phyloP scores from a whole-genome alignment of 2,888 invertebrate species.

The Enchytraeus crypticus region DNA sequence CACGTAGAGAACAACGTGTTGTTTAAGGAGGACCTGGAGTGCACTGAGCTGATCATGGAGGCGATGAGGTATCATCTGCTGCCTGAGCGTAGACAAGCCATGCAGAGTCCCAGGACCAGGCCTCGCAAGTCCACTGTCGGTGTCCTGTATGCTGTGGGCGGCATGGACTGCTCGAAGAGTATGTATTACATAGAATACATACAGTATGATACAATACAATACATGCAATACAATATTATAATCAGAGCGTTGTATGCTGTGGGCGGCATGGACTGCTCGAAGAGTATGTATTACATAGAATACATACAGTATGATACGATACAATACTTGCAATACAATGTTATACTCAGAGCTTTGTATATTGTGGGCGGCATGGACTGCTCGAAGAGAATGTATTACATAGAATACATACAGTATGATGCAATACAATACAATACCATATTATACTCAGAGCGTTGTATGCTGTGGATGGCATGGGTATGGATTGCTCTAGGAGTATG shows the following conservation, averaged over 20 bases:
- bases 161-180: slow-evolving; percentile 83
- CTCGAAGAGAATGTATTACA: slow-evolving; percentile 62
- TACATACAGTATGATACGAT: too few species aligned
- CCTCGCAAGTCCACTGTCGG: slow-evolving; percentile 88
- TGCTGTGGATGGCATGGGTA: slow-evolving; percentile 83
- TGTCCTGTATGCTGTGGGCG: slow-evolving; percentile 74
- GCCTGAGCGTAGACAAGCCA: slow-evolving; percentile 68
- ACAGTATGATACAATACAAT: too few species aligned
- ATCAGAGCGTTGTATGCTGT: slow-evolving; percentile 77
- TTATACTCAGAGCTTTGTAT: slow-evolving; percentile 76
- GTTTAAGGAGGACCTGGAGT: slow-evolving; percentile 60
- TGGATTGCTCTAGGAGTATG: slow-evolving; percentile 75
- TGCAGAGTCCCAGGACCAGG: slow-evolving; percentile 69
- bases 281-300: slow-evolving; percentile 57
- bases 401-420: too few species aligned
- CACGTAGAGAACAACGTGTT: slow-evolving; percentile 64
- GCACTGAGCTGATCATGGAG: slow-evolving; percentile 82
- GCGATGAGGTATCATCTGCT: slow-evolving; percentile 85
- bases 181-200: too few species aligned
- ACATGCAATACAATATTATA: slow-evolving; percentile 79
- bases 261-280: slow-evolving; percentile 86
- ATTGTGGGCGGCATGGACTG: slow-evolving; percentile 89
- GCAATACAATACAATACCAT: too few species aligned
- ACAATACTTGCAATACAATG: slow-evolving; percentile 77
- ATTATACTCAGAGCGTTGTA: slow-evolving; percentile 79